These are phyloP conservation scores for Helicorthomorpha holstii DNA, from an alignment of 1,140 invertebrate genomes.

Conservation along the genomic window DNA sequence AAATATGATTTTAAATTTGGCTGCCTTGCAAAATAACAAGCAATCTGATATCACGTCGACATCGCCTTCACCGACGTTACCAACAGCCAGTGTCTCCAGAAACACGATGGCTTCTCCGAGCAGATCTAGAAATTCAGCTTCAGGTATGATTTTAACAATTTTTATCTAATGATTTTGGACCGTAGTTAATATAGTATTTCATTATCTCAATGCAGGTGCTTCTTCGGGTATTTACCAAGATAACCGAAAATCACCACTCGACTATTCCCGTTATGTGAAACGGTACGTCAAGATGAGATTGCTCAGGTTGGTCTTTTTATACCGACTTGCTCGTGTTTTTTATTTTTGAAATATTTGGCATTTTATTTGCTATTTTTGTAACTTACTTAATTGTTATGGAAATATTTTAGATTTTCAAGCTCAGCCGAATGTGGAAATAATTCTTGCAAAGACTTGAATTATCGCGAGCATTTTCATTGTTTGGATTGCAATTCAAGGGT, in stretches of 20 bases:
- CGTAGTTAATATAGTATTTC: too few species aligned
- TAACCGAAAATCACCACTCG: conserved; percentile 28
- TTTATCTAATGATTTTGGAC: too few species aligned
- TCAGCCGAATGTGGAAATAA: conserved; percentile 57
- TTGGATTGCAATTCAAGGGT: conserved; percentile 62
- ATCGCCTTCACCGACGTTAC: too few species aligned
- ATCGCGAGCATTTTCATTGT: conserved; percentile 92
- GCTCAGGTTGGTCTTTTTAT: neutral
- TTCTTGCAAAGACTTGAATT: conserved; percentile 63
- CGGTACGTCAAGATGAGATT: conserved; percentile 23
- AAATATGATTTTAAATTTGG: neutral
- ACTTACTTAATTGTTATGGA: neutral
- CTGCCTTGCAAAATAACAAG: conserved; percentile 2
- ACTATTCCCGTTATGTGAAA: conserved; percentile 66
- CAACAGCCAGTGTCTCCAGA: too few species aligned
- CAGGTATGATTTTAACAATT: too few species aligned
- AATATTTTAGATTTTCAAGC: conserved; percentile 42
- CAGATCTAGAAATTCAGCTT: too few species aligned
- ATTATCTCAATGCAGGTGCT: too few species aligned
- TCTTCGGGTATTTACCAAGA: conserved; percentile 5
- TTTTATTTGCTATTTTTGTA: neutral
- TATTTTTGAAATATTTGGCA: neutral
- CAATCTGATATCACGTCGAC: too few species aligned
- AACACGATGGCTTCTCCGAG: too few species aligned
- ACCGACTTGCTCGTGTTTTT: neutral